Base-by-base conservation (phyloP, 2,888 invertebrate species). In the Nudaria mundana region DNA sequence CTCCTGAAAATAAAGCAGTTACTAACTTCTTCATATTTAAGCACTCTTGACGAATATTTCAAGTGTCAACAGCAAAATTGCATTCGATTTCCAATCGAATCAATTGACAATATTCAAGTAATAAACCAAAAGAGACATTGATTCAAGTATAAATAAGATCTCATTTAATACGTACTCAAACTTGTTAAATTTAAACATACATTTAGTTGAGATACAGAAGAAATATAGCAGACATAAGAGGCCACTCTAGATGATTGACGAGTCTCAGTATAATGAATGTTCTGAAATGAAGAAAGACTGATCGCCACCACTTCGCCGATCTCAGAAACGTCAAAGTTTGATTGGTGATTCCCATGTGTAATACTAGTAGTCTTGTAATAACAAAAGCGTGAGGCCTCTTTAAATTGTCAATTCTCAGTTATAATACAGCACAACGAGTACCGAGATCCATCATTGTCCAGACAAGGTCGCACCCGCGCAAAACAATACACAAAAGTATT, bases 291-390 rank as follows among this genome's bases (percentile, higher is more conserved):
- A 73, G 66, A 73, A 71, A 73, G 79, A 80, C 71, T 75, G 84
- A 84, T 82, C 71, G 71, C 78, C 63, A 69, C 63, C 64, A 63
- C 71, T 70, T 67, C 61, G 64, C 60, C 65, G 69, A 72, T 76
- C 77, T 83, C 78, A 71, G 75, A 84, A 75, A 81, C 76, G 85
- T 86, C 86, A 84, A 71, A 59, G 30, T 76, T 77, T 87, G 87
- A 88, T 88, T 82, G 86, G 86, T 87, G 70, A 76, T 79, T 84
- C 88, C 88, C 88, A 84, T 83, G 87, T 87, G 88, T 88, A 88
- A 87, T 81, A 86, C 88, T 72, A 71, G 87, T 84, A 88, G 87
- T 76, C 66, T 64, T 49, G 58, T 61, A 60, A 60, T 67, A 71
- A 76, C 68, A 70, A 65, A 48, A 50, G 61, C 53, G 48, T 57